Conservation (phyloP, 1,140 invertebrate species). For the Tetragonula clypearis region DNA sequence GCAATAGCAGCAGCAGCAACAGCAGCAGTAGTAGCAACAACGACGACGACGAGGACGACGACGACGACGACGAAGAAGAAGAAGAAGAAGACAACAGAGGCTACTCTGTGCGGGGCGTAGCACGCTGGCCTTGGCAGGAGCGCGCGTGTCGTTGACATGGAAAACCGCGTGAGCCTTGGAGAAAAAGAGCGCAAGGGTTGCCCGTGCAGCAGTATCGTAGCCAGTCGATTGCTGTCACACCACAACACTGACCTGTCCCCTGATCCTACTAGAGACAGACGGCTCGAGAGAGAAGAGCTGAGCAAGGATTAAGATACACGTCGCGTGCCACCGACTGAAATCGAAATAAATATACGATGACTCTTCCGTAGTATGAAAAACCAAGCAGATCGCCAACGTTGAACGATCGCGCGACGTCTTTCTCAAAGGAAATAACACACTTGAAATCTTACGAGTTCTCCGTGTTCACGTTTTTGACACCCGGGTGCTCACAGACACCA, state of each 20-base stretch:
- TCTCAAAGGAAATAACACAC: neutral
- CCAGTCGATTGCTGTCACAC: constrained; percentile 50
- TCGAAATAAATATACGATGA: neutral
- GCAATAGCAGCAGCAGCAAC: neutral
- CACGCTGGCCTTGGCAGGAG: constrained; percentile 74
- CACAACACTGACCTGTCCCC: constrained; percentile 19
- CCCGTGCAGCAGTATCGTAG: constrained; percentile 27
- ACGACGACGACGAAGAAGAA: constrained; percentile 1
- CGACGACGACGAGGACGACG: constrained; percentile 8
- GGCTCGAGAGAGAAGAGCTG: neutral
- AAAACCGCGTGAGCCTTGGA: constrained; percentile 71
- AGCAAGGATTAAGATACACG: neutral
- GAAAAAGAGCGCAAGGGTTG: constrained; percentile 59
- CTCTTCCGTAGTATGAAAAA: neutral
- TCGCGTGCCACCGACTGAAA: neutral
- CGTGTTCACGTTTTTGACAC: constrained; percentile 60
- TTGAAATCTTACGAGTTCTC: neutral
- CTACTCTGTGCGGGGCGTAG: constrained; percentile 67
- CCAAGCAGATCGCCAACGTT: neutral
- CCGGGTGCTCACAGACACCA: constrained; percentile 65
- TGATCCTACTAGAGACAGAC: constrained; percentile 27
- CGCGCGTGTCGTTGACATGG: constrained; percentile 78
- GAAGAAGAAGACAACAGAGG: constrained; percentile 35
- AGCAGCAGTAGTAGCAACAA: neutral
- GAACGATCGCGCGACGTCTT: neutral